These are phyloP conservation scores for Halocaridina rubra DNA, from an alignment of 2,888 invertebrate species.

Conservation along the genomic window DNA sequence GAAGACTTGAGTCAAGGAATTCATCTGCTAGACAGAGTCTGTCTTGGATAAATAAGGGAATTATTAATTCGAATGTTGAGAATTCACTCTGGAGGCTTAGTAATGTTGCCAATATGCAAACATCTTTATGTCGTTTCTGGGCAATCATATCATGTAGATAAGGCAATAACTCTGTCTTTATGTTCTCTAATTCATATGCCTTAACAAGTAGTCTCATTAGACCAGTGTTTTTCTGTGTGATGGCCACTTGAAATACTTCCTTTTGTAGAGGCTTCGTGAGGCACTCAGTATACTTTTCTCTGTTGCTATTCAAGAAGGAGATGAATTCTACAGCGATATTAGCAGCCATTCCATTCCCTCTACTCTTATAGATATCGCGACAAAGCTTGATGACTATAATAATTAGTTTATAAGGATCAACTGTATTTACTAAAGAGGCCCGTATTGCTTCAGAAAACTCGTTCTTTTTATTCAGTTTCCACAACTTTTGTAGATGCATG, in stretches of 20 bases:
- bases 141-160: not conserved
- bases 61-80: constrained; percentile 33
- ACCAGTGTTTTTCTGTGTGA: constrained; percentile 43
- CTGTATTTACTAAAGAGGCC: not conserved
- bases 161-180: not conserved
- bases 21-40: constrained; percentile 39
- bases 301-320: not conserved
- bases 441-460: not conserved
- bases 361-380: constrained; percentile 26
- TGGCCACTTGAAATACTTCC: constrained; percentile 30
- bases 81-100: constrained; percentile 34
- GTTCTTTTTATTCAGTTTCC: constrained; percentile 24
- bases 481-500: not conserved
- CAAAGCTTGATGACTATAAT: constrained; percentile 22
- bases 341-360: constrained; percentile 18
- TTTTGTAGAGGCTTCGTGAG: constrained; percentile 18
- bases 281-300: constrained; percentile 17
- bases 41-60: constrained; percentile 49
- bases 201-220: constrained; percentile 23
- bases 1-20: constrained; percentile 34
- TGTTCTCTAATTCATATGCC: constrained; percentile 5
- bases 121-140: constrained; percentile 14
- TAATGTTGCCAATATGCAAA: constrained; percentile 28
- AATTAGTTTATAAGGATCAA: constrained; percentile 30
- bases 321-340: constrained; percentile 28